Percentiles rank a stretch among this genome's conserved stretches.
phyloP scores from a whole-genome alignment of 2,113 vertebrate species.

The Menura novaehollandiae region DNA sequence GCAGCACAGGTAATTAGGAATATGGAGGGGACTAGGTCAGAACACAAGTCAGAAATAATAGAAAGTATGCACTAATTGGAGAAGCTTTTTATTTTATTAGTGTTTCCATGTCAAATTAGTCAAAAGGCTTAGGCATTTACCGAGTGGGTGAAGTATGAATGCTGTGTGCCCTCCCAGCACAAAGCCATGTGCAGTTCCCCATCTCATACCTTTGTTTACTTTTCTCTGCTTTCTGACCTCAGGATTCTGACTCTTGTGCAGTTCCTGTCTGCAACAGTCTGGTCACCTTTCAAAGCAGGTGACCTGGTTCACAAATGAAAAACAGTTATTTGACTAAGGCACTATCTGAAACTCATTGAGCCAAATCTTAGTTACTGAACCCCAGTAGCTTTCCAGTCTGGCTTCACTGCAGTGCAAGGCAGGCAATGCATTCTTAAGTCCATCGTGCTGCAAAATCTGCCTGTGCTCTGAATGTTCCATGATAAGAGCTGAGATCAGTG shows the following conservation, averaged over 20 bases:
- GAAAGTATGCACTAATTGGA: constrained; percentile 59
- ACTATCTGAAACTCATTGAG: background rate
- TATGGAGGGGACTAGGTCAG: constrained; percentile 63
- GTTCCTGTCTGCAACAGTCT: background rate
- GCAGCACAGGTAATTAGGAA: constrained; percentile 51
- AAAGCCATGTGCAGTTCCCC: background rate
- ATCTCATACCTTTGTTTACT: background rate
- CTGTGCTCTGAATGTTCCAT: fast-evolving
- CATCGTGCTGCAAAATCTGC: background rate
- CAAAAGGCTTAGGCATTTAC: constrained; percentile 33
- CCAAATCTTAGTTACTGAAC: background rate
- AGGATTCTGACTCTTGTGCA: background rate
- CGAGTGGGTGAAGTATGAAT: background rate
- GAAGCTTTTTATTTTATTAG: constrained; percentile 70
- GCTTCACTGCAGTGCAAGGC: background rate
- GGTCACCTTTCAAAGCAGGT: background rate
- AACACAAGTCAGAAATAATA: constrained; percentile 68
- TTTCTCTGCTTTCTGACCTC: background rate
- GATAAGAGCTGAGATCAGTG: background rate
- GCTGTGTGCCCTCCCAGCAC: background rate
- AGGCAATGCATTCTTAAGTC: background rate
- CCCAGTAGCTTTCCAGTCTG: background rate
- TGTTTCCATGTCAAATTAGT: constrained; percentile 68
- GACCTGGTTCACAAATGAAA: background rate
- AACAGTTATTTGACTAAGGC: background rate